These are phyloP conservation scores for Scomber japonicus DNA, from an alignment of 2,113 vertebrate genomes.

Conservation along the genomic window DNA sequence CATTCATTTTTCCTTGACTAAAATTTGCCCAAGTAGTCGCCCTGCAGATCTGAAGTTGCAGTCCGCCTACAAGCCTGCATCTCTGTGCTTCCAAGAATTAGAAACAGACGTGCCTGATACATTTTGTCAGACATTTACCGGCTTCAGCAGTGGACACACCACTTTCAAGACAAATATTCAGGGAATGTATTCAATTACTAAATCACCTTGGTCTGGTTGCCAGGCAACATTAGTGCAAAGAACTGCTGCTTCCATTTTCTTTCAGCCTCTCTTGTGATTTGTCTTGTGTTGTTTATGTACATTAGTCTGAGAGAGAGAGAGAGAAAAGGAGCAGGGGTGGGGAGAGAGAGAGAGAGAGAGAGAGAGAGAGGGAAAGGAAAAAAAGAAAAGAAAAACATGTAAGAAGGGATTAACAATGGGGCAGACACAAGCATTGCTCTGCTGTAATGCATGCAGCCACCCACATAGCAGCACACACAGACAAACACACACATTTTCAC, in stretches of 20 bases:
- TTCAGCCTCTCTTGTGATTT: conserved; percentile 63
- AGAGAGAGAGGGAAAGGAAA: neutral
- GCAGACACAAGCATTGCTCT: conserved; percentile 25
- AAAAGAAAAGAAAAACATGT: neutral
- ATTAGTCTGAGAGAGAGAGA: conserved; percentile 42
- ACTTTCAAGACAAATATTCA: conserved; percentile 61
- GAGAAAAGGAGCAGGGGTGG: conserved; percentile 7
- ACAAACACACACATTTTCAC: conserved; percentile 14
- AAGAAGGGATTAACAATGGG: conserved; percentile 41
- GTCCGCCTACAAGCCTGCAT: neutral
- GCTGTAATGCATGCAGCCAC: conserved; percentile 28
- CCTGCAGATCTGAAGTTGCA: conserved; percentile 25
- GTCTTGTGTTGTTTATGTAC: conserved; percentile 74
- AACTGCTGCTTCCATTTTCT: conserved; percentile 68
- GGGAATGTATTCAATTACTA: conserved; percentile 65
- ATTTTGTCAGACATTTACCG: conserved; percentile 11
- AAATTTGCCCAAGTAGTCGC: conserved; percentile 7
- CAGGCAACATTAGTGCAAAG: conserved; percentile 74
- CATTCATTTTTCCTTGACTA: conserved; percentile 7
- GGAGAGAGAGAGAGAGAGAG: neutral
- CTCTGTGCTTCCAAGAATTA: neutral
- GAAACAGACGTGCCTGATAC: neutral
- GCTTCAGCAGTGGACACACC: conserved; percentile 8
- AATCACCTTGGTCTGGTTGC: conserved; percentile 76
- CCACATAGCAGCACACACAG: conserved; percentile 27